phyloP scores from a whole-genome alignment of 2,113 vertebrate genomes.

The Uria lomvia region DNA sequence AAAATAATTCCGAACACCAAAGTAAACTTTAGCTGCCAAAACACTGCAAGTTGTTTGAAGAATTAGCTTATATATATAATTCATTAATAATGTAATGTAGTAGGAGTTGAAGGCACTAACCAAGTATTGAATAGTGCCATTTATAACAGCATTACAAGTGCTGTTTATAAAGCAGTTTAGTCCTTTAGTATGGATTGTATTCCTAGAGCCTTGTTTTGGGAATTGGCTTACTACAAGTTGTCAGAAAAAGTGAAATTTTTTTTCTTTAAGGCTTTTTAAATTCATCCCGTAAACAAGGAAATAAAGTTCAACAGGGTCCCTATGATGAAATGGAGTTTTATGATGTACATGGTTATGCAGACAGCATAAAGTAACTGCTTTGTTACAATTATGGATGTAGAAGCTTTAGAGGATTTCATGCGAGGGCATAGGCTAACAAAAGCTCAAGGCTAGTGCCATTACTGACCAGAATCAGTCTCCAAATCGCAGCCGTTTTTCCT shows the following conservation, averaged over 20 bases:
- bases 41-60: background rate
- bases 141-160: background rate
- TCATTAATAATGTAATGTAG: background rate
- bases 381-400: background rate
- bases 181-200: background rate
- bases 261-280: background rate
- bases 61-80: background rate
- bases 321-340: background rate
- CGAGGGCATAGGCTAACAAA: background rate
- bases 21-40: background rate
- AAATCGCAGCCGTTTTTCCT: background rate
- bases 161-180: background rate
- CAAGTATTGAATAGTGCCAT: background rate
- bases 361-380: background rate
- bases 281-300: background rate
- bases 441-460: background rate
- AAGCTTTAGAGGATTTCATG: background rate
- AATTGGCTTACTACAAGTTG: background rate
- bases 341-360: rapidly evolving
- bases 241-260: background rate
- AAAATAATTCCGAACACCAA: background rate
- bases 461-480: background rate
- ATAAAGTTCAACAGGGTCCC: background rate
- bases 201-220: background rate
- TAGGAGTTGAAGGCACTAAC: background rate